Evolutionary conservation across 2,797 vertebrate genomes (phyloP), one percentile per base, ranked within the genome.

Genomic region (Stomatorhinus walkeri): DNA sequence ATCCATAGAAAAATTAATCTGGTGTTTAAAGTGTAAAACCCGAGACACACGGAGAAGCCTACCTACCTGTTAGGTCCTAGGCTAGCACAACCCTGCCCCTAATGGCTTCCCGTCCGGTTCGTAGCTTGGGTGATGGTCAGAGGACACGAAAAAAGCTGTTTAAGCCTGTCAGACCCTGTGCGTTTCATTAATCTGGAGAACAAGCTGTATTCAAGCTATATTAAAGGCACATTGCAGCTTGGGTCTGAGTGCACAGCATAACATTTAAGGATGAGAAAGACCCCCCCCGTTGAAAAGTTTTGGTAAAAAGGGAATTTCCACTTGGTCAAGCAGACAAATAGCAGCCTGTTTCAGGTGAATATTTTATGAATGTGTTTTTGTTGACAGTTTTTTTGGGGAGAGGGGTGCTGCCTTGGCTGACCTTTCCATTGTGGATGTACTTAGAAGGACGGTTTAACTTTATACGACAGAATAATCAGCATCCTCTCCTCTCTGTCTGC

Each of bases 381-480:
- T 59, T 56, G 61, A 19, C 36, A 14, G 19, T 36, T 43, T 40
- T 85, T 24, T 19, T 1, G 0, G 49, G 4, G 49, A 14, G 1
- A 12, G 32, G 79, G 79, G 43, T 24, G 43, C 8, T 76, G 14
- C 8, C 4, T 68, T n/a, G 24, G 68, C 51, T 56, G 19, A 24
- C n/a, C 48, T 14, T 9, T 81, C 7, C 81, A 46, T 24, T 88
- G 32, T 54, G 48, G 48, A 22, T 79, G 48, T 36, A 48, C 51
- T 43, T 32, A 9, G 46, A 52, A 40, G 48, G 87, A 52, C 46
- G 49, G 87, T 88, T 79, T 88, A 52, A 88, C 28, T 79, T 88
- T 79, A 68, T 48, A 76, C 28, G 12, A 16, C 8, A 16, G 19
- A 32, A 51, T 79, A 88, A 88, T 79, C 48, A 22, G 28, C 28